Evolutionary conservation across 2,888 invertebrate species (phyloP), one percentile per base, ranked within the genome.

Genomic region (Acanthosoma haemorrhoidale): DNA sequence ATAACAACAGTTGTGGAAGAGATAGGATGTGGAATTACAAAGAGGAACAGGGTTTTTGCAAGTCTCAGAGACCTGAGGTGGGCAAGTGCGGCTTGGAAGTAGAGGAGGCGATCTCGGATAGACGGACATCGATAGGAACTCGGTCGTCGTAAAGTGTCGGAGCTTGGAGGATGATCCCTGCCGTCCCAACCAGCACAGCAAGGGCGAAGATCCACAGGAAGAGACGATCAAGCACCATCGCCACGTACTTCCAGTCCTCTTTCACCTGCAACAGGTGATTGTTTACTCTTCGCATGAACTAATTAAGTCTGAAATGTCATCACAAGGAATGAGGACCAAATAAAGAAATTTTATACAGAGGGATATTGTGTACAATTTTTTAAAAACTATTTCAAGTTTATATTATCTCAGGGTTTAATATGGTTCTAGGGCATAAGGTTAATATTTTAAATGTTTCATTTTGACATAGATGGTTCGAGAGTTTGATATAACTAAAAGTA

Each of bases 161-260:
- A 73, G 96, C 96, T 83, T 95, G 94, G 76, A 96, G 85, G 78
- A 96, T 95, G 80, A 96, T 95, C 68, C 94, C 94, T 31, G 93
- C 93, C 67, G 93, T 95, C 57, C 96, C 96, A 75, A 95, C 92
- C 74, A 96, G 84, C 78, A 96, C 96, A 63, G 96, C 95, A 79
- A 95, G 85, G 76, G 96, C 95, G 84, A 97, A 97, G 80, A 97
- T 95, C 92, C 95, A 96, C 77, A 97, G 86, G 83, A 97, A 97
- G 78, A 98, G 85, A 74, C 97, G 87, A 82, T 97, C 97, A 80
- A 97, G 85, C 75, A 97, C 96, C 94, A 96, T 95, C 74, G 96
- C 96, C 76, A 97, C 96, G 82, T 94, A 97, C 81, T 97, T 97
- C 97, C 97, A 97, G 84, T 97, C 96, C 84, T 96, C 95, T 82